Percentiles rank a stretch among this genome's conserved stretches.
Conservation (phyloP, 2,888 invertebrate species). For the Lithophane semibrunnea region DNA sequence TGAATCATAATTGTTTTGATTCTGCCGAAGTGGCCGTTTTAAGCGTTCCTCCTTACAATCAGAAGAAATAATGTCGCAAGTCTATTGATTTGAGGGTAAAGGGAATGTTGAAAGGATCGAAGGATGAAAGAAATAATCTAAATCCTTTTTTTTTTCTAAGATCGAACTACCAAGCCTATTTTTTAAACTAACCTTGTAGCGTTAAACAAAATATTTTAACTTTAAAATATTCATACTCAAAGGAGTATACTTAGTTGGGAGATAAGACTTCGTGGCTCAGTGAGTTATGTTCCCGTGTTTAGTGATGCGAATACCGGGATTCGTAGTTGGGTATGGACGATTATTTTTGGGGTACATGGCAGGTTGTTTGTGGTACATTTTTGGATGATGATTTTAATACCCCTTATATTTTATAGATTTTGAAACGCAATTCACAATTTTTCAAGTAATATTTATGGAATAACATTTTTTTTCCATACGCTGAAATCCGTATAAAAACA, state of each 20-base stretch:
- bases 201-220: not conserved
- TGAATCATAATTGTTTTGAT: too few species aligned
- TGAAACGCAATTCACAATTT: not conserved
- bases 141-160: not conserved
- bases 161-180: too few species aligned
- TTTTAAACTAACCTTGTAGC: too few species aligned
- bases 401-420: not conserved
- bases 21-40: too few species aligned
- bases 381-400: not conserved
- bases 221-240: constrained; percentile 39
- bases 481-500: not conserved
- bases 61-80: not conserved
- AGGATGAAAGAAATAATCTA: not conserved
- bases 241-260: constrained; percentile 48
- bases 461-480: too few species aligned
- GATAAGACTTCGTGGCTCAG: constrained; percentile 63
- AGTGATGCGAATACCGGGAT: constrained; percentile 55
- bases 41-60: not conserved
- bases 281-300: constrained; percentile 60
- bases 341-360: constrained; percentile 40
- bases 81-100: not conserved
- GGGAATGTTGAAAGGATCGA: not conserved
- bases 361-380: constrained; percentile 6
- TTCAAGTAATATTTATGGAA: not conserved
- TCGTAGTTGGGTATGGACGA: constrained; percentile 35